Evolutionary conservation across 2,797 vertebrate genomes (phyloP), one percentile per base, ranked within the genome.

Genomic region (Neosilurus mollespiculum): DNA sequence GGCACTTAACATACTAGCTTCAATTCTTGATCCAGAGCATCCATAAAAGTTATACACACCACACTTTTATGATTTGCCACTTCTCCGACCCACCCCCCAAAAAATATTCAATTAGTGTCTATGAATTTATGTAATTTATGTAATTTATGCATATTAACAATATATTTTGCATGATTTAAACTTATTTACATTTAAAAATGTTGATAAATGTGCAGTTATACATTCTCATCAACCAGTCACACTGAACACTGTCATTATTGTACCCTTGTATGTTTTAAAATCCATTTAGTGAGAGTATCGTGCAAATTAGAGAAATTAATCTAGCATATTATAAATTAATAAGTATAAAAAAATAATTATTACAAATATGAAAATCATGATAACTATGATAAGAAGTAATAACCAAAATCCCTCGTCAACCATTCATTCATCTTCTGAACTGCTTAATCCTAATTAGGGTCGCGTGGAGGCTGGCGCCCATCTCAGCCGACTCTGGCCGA

Each of bases 1-100:
- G 87, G 88, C 84, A 90, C 85, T 85, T 91, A 91, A 93, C 92
- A 92, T 89, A 53, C 84, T 1, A 34, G 73, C 65, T 83, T 85
- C 79, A 83, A 84, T 83, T 85, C 85, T 87, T 88, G 85, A 86
- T 79, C 83, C 83, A 83, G 80, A 65, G 62, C 80, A 80, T 54
- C 87, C 81, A 15, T 20, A n/a, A 71, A 24, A 3, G 83, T 67
- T 37, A 82, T 84, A 89, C 85, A 82, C 81, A 88, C 80, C 76
- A 37, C 34, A 67, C 79, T 87, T 88, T 92, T 91, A 87, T 88
- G 83, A 89, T 86, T 37, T 86, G 75, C 79, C 78, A 76, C 76
- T 77, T 77, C 61, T 66, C 43, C 15, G 72, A 77, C 78, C 71
- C 70, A 67, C 77, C 61, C 66, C 43, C 16, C 61, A 65, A 20